Base-by-base conservation (phyloP, 1,140 invertebrate genomes). In the Hypsibius dujardini region DNA sequence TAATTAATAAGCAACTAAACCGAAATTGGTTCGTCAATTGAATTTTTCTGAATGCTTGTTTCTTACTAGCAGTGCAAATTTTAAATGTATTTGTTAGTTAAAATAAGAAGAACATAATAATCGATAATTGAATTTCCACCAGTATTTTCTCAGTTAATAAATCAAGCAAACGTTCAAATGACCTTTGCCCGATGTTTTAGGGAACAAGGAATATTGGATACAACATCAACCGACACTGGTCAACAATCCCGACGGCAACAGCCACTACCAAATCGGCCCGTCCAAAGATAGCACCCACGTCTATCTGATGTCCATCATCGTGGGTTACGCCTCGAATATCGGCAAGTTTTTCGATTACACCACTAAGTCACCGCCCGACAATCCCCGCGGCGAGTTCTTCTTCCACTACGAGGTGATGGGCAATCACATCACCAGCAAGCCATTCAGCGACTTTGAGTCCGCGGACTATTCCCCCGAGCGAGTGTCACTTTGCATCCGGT, bases 221-320 rank as follows among this genome's bases (percentile, higher is more conserved):
- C 7, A 3, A 3, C 7, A 67, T 67, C 62, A 67, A 3, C 62
- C 62, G 3, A 67, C 45, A 42, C 42, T 67, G 62, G 62, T 67
- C 7, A 42, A 67, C 7, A 67, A 67, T 42, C 62, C 42, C 42
- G 62, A 67, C 62, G 62, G 62, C 45, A 14, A 3, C 7, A 67
- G 62, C 42, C 62, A 67, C 42, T 67, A 67, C 42, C 62, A 67
- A 42, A 7, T 67, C 3, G 62, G 62, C 7, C 62, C 62, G 12
- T 67, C 62, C 42, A 67, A 67, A 67, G 62, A 67, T 42, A 67
- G 62, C 62, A 67, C 62, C 3, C 62, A 67, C 42, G 3, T 67
- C 3, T 67, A 14, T 42, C 3, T 42, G 62, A 3, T 67, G 7
- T 42, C 7, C 62, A 42, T 67, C 62, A 67, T 42, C 7, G 45